Percentiles rank a stretch among this genome's conserved stretches.
Evolutionary conservation across 92 coral and sea anemone genomes (phyloP).

Genomic region (Epizoanthus stellaris): DNA sequence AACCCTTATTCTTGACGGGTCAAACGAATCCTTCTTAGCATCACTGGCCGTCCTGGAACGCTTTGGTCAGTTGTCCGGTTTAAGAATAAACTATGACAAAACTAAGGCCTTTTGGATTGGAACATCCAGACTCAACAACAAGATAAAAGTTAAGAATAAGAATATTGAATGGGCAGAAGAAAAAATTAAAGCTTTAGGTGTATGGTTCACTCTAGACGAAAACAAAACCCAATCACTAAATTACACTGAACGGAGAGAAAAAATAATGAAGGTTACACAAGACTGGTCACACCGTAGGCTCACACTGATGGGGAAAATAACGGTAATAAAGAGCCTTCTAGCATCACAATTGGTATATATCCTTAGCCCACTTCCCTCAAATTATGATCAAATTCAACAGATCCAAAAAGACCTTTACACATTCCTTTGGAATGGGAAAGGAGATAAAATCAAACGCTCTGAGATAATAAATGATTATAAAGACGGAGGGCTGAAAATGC

Average conservation of each 20-base stretch:
- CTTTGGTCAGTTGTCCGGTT: constrained; percentile 33
- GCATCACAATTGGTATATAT: not conserved
- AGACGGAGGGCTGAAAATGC: no score
- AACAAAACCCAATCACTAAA: no score
- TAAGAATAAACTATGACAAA: not conserved
- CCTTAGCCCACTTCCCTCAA: constrained; percentile 15
- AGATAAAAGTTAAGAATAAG: not conserved
- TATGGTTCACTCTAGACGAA: not conserved
- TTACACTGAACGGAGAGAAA: no score
- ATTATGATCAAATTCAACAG: not conserved
- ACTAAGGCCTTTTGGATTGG: constrained; percentile 6
- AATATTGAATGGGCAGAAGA: no score
- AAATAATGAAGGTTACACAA: no score
- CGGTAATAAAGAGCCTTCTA: not conserved
- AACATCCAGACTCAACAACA: constrained; percentile 11
- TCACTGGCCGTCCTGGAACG: no score
- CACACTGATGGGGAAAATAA: not conserved
- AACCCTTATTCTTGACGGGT: no score
- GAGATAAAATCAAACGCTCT: no score
- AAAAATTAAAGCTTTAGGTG: not conserved
- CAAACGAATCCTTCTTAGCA: no score
- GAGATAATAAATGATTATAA: no score
- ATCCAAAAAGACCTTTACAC: constrained; percentile 12
- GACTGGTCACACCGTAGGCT: not conserved
- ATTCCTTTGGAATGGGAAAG: no score